A percentile compares a stretch with the other conserved stretches of the same genome.
These are phyloP conservation scores for Phrynocephalus vlangalii DNA, from an alignment of 2,797 vertebrate genomes.

Conservation along the genomic window DNA sequence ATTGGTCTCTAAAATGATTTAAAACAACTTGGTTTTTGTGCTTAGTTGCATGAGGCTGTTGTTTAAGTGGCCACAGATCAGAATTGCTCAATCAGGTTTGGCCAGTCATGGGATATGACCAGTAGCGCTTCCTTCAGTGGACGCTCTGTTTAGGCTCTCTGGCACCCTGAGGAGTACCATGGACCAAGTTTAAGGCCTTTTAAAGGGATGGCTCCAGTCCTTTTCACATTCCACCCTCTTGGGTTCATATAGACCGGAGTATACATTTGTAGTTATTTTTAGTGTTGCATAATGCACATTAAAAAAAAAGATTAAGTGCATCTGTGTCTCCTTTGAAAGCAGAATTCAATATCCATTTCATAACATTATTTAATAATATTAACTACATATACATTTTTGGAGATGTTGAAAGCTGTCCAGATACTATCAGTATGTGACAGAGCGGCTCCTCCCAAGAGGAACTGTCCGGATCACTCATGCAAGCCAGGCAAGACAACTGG, in stretches of 20 bases:
- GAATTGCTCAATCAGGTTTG: background rate
- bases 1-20: background rate
- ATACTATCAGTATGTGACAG: background rate
- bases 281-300: background rate
- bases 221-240: background rate
- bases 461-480: too few relatives aligned
- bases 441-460: too few relatives aligned
- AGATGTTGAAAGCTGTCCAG: background rate
- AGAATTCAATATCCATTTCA: background rate
- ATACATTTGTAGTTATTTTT: background rate
- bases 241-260: background rate
- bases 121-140: background rate
- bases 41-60: background rate
- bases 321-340: too few relatives aligned
- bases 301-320: too few relatives aligned
- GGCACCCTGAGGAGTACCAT: background rate
- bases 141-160: background rate
- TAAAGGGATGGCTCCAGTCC: background rate
- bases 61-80: background rate
- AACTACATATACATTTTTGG: background rate
- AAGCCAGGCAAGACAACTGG: too few relatives aligned
- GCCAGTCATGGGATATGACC: background rate
- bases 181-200: background rate
- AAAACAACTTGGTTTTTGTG: background rate
- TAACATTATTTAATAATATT: background rate